Evolutionary conservation across 2,113 vertebrate genomes (phyloP).

Genomic region (Mastomys natalensis): DNA sequence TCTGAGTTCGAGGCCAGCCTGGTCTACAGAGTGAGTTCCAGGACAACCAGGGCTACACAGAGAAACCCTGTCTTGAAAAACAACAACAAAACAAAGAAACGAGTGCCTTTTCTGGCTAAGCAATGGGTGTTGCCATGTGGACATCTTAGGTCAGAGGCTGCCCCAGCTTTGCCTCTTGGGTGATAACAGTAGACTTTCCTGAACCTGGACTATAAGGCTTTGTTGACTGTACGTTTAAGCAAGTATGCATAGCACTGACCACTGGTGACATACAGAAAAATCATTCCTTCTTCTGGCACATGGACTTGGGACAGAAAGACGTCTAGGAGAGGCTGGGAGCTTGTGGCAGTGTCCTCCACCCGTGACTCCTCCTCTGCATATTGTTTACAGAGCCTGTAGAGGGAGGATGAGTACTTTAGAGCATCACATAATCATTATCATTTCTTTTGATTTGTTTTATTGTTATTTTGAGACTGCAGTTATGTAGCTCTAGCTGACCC

Average conservation of each 20-base stretch:
- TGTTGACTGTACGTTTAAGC: conserved; percentile 72
- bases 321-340: neutral
- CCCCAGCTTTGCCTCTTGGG: conserved; percentile 66
- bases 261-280: conserved; percentile 69
- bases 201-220: conserved; percentile 64
- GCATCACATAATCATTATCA: neutral
- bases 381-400: neutral
- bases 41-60: no score
- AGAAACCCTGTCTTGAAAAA: no score
- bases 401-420: neutral
- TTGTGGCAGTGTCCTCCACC: conserved; percentile 54
- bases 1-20: no score
- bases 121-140: conserved; percentile 54
- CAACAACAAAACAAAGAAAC: no score
- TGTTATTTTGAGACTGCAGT: neutral
- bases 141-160: conserved; percentile 71
- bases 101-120: conserved; percentile 75
- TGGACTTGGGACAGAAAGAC: conserved; percentile 52
- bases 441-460: neutral
- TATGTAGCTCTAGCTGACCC: neutral
- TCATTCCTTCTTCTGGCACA: conserved; percentile 76
- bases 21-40: no score
- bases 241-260: conserved; percentile 70
- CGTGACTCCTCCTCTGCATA: neutral
- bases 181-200: conserved; percentile 69